These are phyloP conservation scores for Pithys albifrons DNA, from an alignment of 2,113 vertebrate genomes.

Conservation along the genomic window DNA sequence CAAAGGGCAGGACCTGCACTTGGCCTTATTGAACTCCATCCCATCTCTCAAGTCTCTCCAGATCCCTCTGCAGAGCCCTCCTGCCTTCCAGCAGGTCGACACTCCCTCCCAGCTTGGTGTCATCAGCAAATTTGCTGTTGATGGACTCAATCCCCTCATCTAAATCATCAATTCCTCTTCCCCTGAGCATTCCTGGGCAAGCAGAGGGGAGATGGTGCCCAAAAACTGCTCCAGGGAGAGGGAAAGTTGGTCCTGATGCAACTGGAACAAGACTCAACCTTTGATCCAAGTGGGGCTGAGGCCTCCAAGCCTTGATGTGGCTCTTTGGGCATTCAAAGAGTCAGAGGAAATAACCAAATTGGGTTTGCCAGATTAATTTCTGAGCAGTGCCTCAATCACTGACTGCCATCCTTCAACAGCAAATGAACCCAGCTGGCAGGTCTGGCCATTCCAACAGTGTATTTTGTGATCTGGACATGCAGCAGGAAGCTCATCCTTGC, in stretches of 20 bases:
- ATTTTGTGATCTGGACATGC: neutral
- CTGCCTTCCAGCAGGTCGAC: too few relatives aligned
- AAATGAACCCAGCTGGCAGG: neutral
- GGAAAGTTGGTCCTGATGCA: neutral
- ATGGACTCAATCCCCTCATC: too few relatives aligned
- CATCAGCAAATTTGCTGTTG: too few relatives aligned
- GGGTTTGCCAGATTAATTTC: neutral
- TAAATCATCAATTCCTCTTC: too few relatives aligned
- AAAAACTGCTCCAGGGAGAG: neutral
- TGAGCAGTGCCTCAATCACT: neutral
- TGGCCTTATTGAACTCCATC: too few relatives aligned
- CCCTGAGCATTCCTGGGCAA: neutral
- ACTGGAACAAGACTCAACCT: neutral
- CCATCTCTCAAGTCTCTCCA: too few relatives aligned
- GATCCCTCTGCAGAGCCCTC: too few relatives aligned
- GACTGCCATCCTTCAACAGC: neutral
- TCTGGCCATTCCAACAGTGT: neutral
- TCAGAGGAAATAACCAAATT: neutral
- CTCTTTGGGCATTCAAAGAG: neutral
- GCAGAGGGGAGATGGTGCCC: accelerated
- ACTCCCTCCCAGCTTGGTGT: too few relatives aligned
- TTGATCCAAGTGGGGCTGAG: accelerated
- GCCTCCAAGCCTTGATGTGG: neutral
- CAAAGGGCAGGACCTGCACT: too few relatives aligned
- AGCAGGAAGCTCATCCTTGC: accelerated